These are phyloP conservation scores for Phoebastria nigripes DNA, from an alignment of 2,797 vertebrate genomes.

Conservation along the genomic window DNA sequence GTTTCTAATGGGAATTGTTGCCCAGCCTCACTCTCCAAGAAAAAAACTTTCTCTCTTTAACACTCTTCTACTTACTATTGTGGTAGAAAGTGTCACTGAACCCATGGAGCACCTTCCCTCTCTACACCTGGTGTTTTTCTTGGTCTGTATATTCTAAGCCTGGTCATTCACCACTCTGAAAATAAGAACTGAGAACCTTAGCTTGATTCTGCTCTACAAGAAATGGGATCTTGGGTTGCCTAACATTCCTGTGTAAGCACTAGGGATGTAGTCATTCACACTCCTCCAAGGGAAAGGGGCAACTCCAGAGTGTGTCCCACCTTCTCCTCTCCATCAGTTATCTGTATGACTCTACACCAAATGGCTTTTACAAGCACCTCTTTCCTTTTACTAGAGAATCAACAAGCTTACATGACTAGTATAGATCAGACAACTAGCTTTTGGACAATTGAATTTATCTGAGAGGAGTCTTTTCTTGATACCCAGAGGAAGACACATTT, in stretches of 20 bases:
- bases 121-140: neutral
- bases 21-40: neutral
- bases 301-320: neutral
- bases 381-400: neutral
- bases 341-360: accelerated
- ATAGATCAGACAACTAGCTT: neutral
- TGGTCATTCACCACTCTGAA: neutral
- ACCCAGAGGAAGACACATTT: neutral
- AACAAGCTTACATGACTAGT: neutral
- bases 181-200: neutral
- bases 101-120: neutral
- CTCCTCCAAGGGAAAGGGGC: neutral
- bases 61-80: neutral
- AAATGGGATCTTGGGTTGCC: neutral
- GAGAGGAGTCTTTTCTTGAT: neutral
- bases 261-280: neutral
- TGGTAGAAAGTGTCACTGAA: neutral
- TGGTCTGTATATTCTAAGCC: neutral
- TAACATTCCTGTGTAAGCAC: neutral
- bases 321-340: neutral
- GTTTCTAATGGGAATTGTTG: neutral
- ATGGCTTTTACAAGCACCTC: neutral
- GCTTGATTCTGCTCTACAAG: neutral
- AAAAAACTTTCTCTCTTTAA: neutral
- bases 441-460: neutral